These are phyloP conservation scores for Sturnus vulgaris DNA, from an alignment of 2,113 vertebrate species.

Conservation along the genomic window DNA sequence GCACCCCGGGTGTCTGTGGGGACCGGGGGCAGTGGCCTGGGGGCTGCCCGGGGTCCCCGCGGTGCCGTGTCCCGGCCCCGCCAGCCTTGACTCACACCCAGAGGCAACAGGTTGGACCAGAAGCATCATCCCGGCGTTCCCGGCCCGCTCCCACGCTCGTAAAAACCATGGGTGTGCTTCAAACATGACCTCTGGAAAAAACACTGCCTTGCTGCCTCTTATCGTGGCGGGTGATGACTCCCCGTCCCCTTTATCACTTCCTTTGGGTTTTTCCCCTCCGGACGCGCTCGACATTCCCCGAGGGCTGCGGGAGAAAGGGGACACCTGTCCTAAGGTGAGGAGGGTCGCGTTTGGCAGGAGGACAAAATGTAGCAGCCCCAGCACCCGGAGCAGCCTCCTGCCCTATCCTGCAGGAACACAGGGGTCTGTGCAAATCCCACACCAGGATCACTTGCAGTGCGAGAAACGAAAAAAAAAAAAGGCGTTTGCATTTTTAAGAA, in stretches of 20 bases:
- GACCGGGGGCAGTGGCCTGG: fast-evolving
- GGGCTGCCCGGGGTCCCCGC: neutral
- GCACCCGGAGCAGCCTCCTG: neutral
- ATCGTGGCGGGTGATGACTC: neutral
- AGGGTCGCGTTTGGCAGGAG: neutral
- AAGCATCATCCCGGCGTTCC: conserved; percentile 21
- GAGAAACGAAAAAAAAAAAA: neutral
- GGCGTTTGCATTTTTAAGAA: neutral
- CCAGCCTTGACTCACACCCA: neutral
- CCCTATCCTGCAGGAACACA: neutral
- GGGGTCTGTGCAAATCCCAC: neutral
- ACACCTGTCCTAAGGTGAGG: neutral
- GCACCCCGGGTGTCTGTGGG: fast-evolving
- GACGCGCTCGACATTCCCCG: neutral
- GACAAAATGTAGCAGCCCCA: neutral
- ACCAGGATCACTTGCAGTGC: neutral
- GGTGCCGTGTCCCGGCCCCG: neutral
- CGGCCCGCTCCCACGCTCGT: conserved; percentile 60
- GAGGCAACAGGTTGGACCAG: conserved; percentile 68
- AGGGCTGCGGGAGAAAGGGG: neutral
- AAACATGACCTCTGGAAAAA: conserved; percentile 22
- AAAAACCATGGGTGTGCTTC: conserved; percentile 49
- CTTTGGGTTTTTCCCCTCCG: neutral
- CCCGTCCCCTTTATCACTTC: conserved; percentile 34
- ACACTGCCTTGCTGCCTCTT: neutral